A percentile compares a stretch with the other conserved stretches of the same genome.
phyloP scores from a whole-genome alignment of 2,113 vertebrate genomes.

The Calyptommatus sinebrachiatus region DNA sequence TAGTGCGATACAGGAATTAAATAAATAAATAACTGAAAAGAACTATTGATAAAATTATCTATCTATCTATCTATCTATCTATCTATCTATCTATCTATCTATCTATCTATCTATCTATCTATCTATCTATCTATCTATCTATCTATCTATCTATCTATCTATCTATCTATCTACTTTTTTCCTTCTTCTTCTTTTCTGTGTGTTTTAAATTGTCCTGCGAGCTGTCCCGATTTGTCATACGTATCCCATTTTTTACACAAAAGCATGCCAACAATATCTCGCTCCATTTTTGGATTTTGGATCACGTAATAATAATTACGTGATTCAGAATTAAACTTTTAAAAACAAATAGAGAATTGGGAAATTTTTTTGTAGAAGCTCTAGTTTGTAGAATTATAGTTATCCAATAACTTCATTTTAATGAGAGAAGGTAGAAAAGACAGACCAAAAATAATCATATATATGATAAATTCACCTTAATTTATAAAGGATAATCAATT shows the following conservation, averaged over 20 bases:
- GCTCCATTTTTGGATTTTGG: background rate
- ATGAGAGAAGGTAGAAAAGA: background rate
- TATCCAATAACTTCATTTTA: constrained; percentile 34
- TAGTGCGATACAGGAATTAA: no score
- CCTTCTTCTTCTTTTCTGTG: no score
- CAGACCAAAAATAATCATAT: constrained; percentile 8
- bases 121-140: no score
- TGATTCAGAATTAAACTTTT: background rate
- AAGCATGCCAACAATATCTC: background rate
- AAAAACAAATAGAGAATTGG: background rate
- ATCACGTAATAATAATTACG: no score
- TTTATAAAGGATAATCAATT: background rate
- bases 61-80: no score
- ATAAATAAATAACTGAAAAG: background rate
- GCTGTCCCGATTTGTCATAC: background rate
- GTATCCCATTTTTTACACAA: background rate
- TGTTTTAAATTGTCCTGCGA: background rate
- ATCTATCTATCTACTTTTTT: background rate
- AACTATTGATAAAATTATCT: background rate
- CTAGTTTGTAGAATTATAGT: constrained; percentile 23
- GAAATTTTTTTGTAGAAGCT: background rate
- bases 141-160: no score
- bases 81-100: no score
- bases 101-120: background rate
- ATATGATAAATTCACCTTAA: constrained; percentile 3